Conservation (phyloP, 2,888 invertebrate genomes). For the Trichopria drosophilae region DNA sequence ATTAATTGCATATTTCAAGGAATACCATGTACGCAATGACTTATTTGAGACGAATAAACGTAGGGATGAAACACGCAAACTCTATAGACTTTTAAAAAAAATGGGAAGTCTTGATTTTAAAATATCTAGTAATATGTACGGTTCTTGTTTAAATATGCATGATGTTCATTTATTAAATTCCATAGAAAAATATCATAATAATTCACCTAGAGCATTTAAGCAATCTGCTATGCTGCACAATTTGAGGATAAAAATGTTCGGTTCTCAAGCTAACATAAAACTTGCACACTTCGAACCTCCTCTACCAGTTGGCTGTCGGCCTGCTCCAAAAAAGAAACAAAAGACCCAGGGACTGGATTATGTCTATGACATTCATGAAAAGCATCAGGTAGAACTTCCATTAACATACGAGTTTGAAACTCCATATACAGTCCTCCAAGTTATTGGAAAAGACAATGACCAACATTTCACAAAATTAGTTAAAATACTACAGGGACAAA, state of each 20-base stretch:
- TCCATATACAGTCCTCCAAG: too few species aligned
- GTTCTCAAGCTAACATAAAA: constrained; percentile 8
- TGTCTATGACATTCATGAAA: neutral
- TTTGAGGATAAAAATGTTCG: constrained; percentile 43
- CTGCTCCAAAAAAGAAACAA: constrained; percentile 13
- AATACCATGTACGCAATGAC: constrained; percentile 7
- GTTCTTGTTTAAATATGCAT: constrained; percentile 34
- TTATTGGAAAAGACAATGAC: too few species aligned
- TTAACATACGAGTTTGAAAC: too few species aligned
- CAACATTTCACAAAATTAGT: too few species aligned
- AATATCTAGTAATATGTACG: constrained; percentile 36
- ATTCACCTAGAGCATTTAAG: too few species aligned
- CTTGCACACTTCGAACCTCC: constrained; percentile 43
- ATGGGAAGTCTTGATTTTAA: constrained; percentile 44
- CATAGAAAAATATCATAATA: constrained; percentile 14
- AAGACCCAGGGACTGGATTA: constrained; percentile 9
- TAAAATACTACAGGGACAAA: too few species aligned
- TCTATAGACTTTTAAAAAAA: constrained; percentile 54
- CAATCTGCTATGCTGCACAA: too few species aligned
- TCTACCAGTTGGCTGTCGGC: constrained; percentile 37
- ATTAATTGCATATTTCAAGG: constrained; percentile 43
- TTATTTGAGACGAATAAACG: constrained; percentile 55
- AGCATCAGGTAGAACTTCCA: constrained; percentile 16
- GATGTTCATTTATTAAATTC: constrained; percentile 43
- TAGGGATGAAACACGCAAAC: constrained; percentile 54